Percentiles rank a stretch among this genome's conserved stretches.
phyloP scores from a whole-genome alignment of 2,888 invertebrate genomes.

The Mimachlamys varia region DNA sequence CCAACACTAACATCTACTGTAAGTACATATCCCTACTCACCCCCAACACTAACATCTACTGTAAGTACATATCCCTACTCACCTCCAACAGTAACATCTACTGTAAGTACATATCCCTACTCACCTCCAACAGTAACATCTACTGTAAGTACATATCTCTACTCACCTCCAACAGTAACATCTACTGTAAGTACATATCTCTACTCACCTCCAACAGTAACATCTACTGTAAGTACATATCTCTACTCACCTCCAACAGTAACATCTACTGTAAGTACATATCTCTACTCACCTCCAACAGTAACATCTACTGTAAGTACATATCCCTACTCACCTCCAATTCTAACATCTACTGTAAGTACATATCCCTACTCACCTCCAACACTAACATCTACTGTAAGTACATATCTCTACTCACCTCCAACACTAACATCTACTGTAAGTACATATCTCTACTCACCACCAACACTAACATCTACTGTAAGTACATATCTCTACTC shows the following conservation, averaged over 20 bases:
- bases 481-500: conserved; percentile 88
- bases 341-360: conserved; percentile 83
- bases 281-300: conserved; percentile 87
- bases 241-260: conserved; percentile 87
- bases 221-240: too few species aligned
- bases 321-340: conserved; percentile 87
- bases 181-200: too few species aligned
- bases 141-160: too few species aligned
- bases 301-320: too few species aligned
- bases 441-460: conserved; percentile 88
- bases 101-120: too few species aligned
- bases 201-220: conserved; percentile 86
- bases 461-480: conserved; percentile 85
- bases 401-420: conserved; percentile 87
- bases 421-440: conserved; percentile 85
- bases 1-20: conserved; percentile 85
- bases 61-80: conserved; percentile 88
- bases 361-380: conserved; percentile 87
- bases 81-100: conserved; percentile 85
- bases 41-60: conserved; percentile 85
- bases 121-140: conserved; percentile 85
- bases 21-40: conserved; percentile 88
- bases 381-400: conserved; percentile 84
- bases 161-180: conserved; percentile 85
- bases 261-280: too few species aligned